phyloP scores from a whole-genome alignment of 2,797 vertebrate genomes.

The Linurgus olivaceus region DNA sequence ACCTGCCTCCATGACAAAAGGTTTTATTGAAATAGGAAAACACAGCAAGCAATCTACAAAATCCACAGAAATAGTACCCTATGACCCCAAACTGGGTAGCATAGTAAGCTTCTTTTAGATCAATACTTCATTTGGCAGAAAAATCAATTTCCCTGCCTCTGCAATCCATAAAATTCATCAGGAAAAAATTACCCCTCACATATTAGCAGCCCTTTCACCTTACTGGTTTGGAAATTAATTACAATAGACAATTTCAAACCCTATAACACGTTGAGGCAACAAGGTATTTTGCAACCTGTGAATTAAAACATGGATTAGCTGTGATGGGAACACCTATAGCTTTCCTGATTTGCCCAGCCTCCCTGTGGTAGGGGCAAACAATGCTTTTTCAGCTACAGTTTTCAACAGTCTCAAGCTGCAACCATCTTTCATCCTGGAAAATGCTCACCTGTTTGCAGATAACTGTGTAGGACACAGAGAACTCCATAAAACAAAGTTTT shows the following conservation, averaged over 20 bases:
- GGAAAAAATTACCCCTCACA: conserved; percentile 29
- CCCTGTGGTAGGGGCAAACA: not conserved
- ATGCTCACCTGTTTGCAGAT: not conserved
- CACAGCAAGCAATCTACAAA: conserved; percentile 8
- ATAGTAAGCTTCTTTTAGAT: conserved; percentile 40
- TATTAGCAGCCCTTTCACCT: conserved; percentile 23
- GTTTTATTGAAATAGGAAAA: conserved; percentile 41
- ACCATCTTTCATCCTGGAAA: not conserved
- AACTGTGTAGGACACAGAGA: not conserved
- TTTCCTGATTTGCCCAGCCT: not conserved
- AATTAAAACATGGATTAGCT: conserved; percentile 11
- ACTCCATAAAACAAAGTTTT: not conserved
- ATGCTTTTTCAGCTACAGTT: not conserved
- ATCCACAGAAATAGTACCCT: conserved; percentile 34
- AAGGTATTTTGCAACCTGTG: not conserved
- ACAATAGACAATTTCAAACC: conserved; percentile 17
- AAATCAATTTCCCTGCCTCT: conserved; percentile 50
- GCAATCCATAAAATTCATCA: conserved; percentile 58
- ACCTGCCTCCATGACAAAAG: not conserved
- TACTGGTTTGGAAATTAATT: conserved; percentile 44
- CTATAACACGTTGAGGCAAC: not conserved
- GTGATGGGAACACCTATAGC: not conserved
- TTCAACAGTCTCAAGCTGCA: not conserved
- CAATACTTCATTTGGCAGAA: conserved; percentile 62
- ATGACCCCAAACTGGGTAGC: conserved; percentile 24